A percentile compares a stretch with the other conserved stretches of the same genome.
Evolutionary conservation across 2,888 invertebrate species (phyloP).

Genomic region (Scrobipalpa costella): DNA sequence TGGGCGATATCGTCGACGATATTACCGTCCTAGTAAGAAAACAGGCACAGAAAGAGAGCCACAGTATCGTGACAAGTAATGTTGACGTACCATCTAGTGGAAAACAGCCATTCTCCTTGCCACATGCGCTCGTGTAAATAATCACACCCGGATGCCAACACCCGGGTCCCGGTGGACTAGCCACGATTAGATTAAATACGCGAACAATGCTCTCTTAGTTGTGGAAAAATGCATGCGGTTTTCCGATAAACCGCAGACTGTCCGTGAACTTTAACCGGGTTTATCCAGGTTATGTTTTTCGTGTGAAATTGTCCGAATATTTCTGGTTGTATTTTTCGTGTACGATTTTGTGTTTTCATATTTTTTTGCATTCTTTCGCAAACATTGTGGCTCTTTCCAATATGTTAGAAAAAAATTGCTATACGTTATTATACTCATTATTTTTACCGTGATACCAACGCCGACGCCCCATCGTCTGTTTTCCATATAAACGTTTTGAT

Average conservation of each 20-base stretch:
- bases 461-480: background rate
- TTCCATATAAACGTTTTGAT: background rate
- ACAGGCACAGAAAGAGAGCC: no score
- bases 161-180: background rate
- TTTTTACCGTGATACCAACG: background rate
- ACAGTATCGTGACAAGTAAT: no score
- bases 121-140: slow-evolving; percentile 15
- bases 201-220: slow-evolving; percentile 6
- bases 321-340: no score
- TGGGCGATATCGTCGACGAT: no score
- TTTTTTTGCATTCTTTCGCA: background rate
- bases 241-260: background rate
- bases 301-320: background rate
- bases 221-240: background rate
- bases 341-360: no score
- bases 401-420: background rate
- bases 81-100: no score
- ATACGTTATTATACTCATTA: background rate
- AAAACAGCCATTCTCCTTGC: no score
- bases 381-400: no score
- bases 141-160: slow-evolving; percentile 9
- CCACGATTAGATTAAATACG: slow-evolving; percentile 2
- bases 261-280: slow-evolving; percentile 10
- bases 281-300: background rate
- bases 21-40: no score